These are phyloP conservation scores for Anastatus disparis DNA, from an alignment of 1,140 invertebrate species.

Conservation along the genomic window DNA sequence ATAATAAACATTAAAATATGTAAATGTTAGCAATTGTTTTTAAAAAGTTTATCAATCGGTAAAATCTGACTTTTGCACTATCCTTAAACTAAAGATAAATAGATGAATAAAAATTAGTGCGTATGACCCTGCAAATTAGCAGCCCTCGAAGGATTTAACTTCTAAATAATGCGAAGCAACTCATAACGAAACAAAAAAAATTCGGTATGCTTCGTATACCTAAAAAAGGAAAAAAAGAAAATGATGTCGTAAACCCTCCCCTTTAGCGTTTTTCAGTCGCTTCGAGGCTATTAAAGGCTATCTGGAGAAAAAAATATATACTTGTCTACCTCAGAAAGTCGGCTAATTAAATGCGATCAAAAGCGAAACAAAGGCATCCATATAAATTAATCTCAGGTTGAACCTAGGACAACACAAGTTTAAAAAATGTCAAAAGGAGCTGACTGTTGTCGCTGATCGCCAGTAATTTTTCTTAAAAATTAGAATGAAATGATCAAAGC, in stretches of 20 bases:
- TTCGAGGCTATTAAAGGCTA: slow-evolving; percentile 62
- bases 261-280: slow-evolving; percentile 55
- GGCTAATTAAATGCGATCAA: slow-evolving; percentile 59
- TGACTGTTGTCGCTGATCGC: background rate
- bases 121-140: too few species aligned
- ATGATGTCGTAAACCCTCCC: slow-evolving; percentile 39
- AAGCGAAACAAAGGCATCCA: slow-evolving; percentile 36
- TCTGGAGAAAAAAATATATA: slow-evolving; percentile 63
- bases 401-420: background rate
- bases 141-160: too few species aligned
- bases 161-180: too few species aligned
- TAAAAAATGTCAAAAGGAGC: background rate
- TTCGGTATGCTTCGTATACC: too few species aligned
- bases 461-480: slow-evolving; percentile 9
- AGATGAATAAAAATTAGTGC: too few species aligned
- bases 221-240: too few species aligned
- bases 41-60: too few species aligned
- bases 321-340: slow-evolving; percentile 65
- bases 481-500: slow-evolving; percentile 1
- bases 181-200: too few species aligned
- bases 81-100: too few species aligned
- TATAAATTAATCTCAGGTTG: background rate
- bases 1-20: too few species aligned
- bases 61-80: too few species aligned
- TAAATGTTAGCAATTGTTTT: too few species aligned